phyloP scores from a whole-genome alignment of 1,140 invertebrate species.

The Bombyx mandarina region DNA sequence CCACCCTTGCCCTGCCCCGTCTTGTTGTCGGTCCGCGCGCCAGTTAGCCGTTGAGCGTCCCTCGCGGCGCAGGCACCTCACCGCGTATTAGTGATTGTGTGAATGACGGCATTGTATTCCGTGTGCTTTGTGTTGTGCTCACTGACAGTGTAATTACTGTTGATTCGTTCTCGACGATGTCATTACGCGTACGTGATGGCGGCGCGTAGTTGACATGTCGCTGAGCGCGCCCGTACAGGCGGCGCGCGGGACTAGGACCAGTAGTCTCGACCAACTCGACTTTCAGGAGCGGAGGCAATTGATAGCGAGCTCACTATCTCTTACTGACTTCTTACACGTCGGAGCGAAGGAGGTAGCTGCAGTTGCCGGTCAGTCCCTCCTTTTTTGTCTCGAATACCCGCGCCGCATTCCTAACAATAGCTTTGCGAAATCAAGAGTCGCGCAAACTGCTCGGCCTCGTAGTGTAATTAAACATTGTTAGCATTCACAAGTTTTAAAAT shows the following conservation, averaged over 20 bases:
- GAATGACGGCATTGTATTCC: slow-evolving; percentile 29
- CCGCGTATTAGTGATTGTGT: slow-evolving; percentile 28
- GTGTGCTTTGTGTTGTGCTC: slow-evolving; percentile 55
- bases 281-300: slow-evolving; percentile 92
- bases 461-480: slow-evolving; percentile 1
- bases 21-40: slow-evolving; percentile 38
- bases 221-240: slow-evolving; percentile 62
- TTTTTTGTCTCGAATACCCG: slow-evolving; percentile 23
- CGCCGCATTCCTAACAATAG: slow-evolving; percentile 43
- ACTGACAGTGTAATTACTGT: slow-evolving; percentile 40
- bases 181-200: slow-evolving; percentile 47
- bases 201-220: slow-evolving; percentile 66
- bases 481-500: not conserved
- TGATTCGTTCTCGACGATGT: slow-evolving; percentile 43
- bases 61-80: slow-evolving; percentile 47
- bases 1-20: slow-evolving; percentile 45
- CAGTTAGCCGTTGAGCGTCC: slow-evolving; percentile 60
- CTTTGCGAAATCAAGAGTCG: slow-evolving; percentile 37
- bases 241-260: slow-evolving; percentile 75
- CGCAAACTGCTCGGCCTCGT: slow-evolving; percentile 7
- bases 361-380: slow-evolving; percentile 59
- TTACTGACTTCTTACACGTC: slow-evolving; percentile 87
- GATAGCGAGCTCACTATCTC: slow-evolving; percentile 87
- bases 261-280: slow-evolving; percentile 89
- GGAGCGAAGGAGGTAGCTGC: slow-evolving; percentile 76